Evolutionary conservation across 1,140 invertebrate species (phyloP), one percentile per base, ranked within the genome.

Genomic region (Zaprionus ghesquierei): DNA sequence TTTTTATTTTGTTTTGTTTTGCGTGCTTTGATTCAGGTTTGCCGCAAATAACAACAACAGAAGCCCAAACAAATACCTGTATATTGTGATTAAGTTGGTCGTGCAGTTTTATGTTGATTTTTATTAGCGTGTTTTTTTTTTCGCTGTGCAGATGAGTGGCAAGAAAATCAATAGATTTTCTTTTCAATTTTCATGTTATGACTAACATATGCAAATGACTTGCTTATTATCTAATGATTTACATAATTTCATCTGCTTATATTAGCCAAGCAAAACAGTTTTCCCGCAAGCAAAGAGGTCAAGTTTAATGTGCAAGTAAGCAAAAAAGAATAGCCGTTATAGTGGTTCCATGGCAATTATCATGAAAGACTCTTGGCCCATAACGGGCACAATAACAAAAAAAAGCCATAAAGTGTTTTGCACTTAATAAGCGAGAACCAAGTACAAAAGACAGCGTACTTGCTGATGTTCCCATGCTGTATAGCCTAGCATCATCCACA

Each of bases 261-360:
- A 46, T 20, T 55, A 35, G 49, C 18, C 53, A 33, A 22, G 33
- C 2, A 29, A 15, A 22, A 59, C 61, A 54, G 54, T 55, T 71
- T 75, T 46, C 60, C 60, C 50, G 13, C 25, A 27, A 54, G 54
- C 44, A 69, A 51, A 61, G 82, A 53, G 81, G 81, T 81, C 79
- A 89, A 87, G 82, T 86, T 87, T 79, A 81, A 56, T 63, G 62
- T 63, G 60, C 65, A 71, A 66, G 69, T 35, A 60, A 63, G 35
- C 33, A 27, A 61, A 22, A 22, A 59, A 70, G 18, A 31, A 46
- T 51, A 38, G 72, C 76, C 75, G n/a, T 15, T 86, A 85, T 73
- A 75, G 69, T 53, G 13, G 3, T 59, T 75, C 70, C 75, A 81
- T 86, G 79, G 77, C 56, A 49, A 64, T 80, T 46, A 46, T 18